phyloP scores from a whole-genome alignment of 2,797 vertebrate species.

The Rhinatrema bivittatum region DNA sequence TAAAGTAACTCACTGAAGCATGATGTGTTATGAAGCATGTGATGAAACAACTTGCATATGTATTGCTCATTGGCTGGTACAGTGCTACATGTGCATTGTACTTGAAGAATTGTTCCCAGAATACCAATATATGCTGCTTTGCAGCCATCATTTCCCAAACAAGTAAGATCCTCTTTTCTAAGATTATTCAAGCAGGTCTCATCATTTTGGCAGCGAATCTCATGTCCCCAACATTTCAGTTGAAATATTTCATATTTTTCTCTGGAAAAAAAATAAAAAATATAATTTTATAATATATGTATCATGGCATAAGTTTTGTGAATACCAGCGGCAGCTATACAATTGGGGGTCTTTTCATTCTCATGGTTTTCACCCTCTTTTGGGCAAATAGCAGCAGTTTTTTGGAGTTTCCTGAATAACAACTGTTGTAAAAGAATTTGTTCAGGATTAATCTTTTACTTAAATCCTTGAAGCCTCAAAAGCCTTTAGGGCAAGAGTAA shows the following conservation, averaged over 20 bases:
- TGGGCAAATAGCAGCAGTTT: too few relatives aligned
- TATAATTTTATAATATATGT: neutral
- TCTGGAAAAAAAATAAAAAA: slow-evolving; percentile 42
- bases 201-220: slow-evolving; percentile 45
- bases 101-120: slow-evolving; percentile 66
- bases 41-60: slow-evolving; percentile 60
- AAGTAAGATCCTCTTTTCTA: slow-evolving; percentile 48
- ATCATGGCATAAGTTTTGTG: too few relatives aligned
- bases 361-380: too few relatives aligned
- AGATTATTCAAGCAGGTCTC: slow-evolving; percentile 61
- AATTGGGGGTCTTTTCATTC: too few relatives aligned
- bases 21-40: slow-evolving; percentile 69
- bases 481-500: too few relatives aligned
- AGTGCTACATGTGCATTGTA: slow-evolving; percentile 65
- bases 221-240: slow-evolving; percentile 65
- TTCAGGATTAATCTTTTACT: too few relatives aligned
- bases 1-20: slow-evolving; percentile 62
- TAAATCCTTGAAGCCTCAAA: too few relatives aligned
- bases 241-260: slow-evolving; percentile 51
- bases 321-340: too few relatives aligned
- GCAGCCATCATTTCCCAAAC: slow-evolving; percentile 60
- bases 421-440: too few relatives aligned
- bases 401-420: too few relatives aligned
- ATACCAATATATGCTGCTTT: slow-evolving; percentile 64
- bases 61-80: slow-evolving; percentile 31